Percentiles rank a stretch among this genome's conserved stretches.
phyloP scores from a whole-genome alignment of 2,797 vertebrate species.

The Aphelocoma californica region DNA sequence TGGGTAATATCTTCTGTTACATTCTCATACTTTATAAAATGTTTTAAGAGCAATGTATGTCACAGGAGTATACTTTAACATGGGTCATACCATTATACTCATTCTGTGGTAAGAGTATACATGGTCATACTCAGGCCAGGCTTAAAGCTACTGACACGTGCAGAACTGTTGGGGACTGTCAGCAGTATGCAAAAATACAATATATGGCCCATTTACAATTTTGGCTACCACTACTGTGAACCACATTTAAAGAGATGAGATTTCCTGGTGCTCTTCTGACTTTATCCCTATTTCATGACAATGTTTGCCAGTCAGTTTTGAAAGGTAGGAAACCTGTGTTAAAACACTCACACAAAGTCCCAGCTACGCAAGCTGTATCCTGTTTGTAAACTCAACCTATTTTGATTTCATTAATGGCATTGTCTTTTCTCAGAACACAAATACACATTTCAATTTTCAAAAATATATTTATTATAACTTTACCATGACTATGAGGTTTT shows the following conservation, averaged over 20 bases:
- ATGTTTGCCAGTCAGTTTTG: neutral
- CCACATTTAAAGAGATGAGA: neutral
- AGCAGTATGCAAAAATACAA: neutral
- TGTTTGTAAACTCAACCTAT: neutral
- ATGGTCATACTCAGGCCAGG: neutral
- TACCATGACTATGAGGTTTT: constrained; percentile 97
- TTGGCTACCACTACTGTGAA: neutral
- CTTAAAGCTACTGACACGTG: neutral
- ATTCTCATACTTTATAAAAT: neutral
- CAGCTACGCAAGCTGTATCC: neutral
- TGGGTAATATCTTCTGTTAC: neutral
- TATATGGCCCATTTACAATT: neutral
- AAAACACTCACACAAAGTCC: neutral
- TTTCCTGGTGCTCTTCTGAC: neutral
- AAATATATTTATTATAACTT: constrained; percentile 37
- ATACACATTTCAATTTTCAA: neutral
- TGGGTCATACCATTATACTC: neutral
- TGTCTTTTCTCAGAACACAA: neutral
- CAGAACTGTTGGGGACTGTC: neutral
- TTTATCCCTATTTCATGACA: neutral
- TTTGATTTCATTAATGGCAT: neutral
- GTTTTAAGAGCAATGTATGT: neutral
- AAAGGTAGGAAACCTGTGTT: neutral
- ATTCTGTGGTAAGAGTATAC: neutral
- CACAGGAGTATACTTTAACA: neutral